Base-by-base conservation (phyloP, 2,113 vertebrate genomes). In the Onychorhynchus coronatus region DNA sequence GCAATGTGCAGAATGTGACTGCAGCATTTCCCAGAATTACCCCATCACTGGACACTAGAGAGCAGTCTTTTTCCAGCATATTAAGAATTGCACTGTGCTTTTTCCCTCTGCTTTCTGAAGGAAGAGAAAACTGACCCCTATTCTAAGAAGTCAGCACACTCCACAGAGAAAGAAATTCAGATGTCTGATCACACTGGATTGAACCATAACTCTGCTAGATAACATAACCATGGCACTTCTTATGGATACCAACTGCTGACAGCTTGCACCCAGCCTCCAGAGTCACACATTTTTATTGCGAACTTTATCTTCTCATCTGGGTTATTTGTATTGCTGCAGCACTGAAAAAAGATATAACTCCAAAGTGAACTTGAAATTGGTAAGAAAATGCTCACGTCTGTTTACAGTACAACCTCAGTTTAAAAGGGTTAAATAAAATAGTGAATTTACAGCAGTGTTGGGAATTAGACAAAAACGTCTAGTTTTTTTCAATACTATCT, bases 21-120 rank as follows among this genome's bases (percentile, higher is more conserved):
- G 20, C 27, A 28, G 37, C 16, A 3, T 12, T 62, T 70, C 68
- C 37, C 55, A 33, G 83, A 27, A 39, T 20, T 16, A 61, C 21
- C 23, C 58, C 33, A 2, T 4, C 30, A 7, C 33, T 90, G 84
- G 56, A 75, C 97, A 27, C 95, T 85, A 97, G 97, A 96, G 96
- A 76, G 96, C 97, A 96, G 89, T 84, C 72, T 95, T 82, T 70
- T 85, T 78, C 96, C 87, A 94, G 53, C 20, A 2, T n/a, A 20
- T 11, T 15, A 5, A 42, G 41, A 46, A 31, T 3, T 35, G 6
- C 41, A 50, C 20, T 6, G 25, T 5, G 10, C 2, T 55, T 49
- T 46, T 31, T 16, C 50, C 35, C 35, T 42, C 27, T 52, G n/a
- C 33, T 39, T 79, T 30, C 41, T 16, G 28, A 31, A 31, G 21